A percentile compares a stretch with the other conserved stretches of the same genome.
Evolutionary conservation across 2,797 vertebrate genomes (phyloP).

Genomic region (Dendrocincla tyrannina): DNA sequence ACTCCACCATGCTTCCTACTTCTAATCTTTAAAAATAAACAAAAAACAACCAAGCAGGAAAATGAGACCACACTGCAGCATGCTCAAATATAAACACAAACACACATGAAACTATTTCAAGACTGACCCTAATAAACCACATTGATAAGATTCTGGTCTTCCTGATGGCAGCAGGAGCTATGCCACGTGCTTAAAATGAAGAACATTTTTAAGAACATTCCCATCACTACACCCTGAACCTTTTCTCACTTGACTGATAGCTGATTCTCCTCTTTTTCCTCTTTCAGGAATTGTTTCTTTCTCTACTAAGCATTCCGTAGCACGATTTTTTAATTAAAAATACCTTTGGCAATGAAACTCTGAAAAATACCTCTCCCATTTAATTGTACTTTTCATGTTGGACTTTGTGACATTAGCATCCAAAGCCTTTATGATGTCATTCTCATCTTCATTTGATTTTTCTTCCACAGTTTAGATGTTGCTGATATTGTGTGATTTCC

Average conservation of each 20-base stretch:
- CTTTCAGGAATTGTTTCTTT: background rate
- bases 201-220: too few relatives aligned
- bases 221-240: background rate
- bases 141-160: background rate
- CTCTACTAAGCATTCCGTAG: background rate
- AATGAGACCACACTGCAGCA: background rate
- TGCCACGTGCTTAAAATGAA: background rate
- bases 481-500: background rate
- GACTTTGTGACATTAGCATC: background rate
- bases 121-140: background rate
- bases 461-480: background rate
- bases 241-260: background rate
- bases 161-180: background rate
- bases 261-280: background rate
- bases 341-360: background rate
- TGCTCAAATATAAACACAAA: background rate
- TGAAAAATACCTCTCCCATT: background rate
- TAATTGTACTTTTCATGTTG: background rate
- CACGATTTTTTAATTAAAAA: background rate
- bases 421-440: background rate
- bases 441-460: background rate
- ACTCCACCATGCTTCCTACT: background rate
- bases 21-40: background rate
- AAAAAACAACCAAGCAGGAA: accelerated
- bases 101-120: background rate